These are phyloP conservation scores for Intellagama lesueurii DNA, from an alignment of 2,797 vertebrate species.

Conservation along the genomic window DNA sequence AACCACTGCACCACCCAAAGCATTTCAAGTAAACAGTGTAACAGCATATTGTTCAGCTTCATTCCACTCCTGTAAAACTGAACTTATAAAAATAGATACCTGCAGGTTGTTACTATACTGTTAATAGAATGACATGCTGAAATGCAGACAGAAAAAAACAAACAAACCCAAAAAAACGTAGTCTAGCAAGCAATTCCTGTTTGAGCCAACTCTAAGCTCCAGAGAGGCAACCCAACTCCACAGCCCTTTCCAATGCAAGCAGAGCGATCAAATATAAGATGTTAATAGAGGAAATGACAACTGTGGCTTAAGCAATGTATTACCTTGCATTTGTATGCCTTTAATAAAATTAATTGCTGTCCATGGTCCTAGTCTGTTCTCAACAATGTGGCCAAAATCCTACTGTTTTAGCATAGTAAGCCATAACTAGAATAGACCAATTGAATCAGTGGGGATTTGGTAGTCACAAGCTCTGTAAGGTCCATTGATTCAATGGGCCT, in stretches of 20 bases:
- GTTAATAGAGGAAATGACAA: background rate
- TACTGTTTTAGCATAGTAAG: background rate
- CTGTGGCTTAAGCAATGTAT: background rate
- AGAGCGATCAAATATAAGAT: background rate
- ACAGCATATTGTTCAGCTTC: conserved; percentile 15
- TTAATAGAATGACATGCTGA: background rate
- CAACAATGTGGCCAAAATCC: background rate
- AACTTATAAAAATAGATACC: background rate
- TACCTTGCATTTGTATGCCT: background rate
- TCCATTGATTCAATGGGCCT: too few relatives aligned
- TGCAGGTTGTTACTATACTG: background rate
- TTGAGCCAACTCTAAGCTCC: background rate
- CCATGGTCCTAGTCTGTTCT: conserved; percentile 18
- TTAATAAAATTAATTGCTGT: background rate
- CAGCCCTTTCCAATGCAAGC: too few relatives aligned
- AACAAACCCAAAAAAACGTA: background rate
- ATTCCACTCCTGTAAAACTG: background rate
- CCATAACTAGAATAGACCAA: too few relatives aligned
- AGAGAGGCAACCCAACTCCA: background rate
- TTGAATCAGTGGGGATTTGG: too few relatives aligned
- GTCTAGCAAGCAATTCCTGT: background rate
- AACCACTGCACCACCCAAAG: too few relatives aligned
- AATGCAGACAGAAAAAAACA: too few relatives aligned
- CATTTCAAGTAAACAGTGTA: background rate
- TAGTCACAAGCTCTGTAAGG: too few relatives aligned